phyloP scores from a whole-genome alignment of 2,797 vertebrate species.

The Naso thynnoides region DNA sequence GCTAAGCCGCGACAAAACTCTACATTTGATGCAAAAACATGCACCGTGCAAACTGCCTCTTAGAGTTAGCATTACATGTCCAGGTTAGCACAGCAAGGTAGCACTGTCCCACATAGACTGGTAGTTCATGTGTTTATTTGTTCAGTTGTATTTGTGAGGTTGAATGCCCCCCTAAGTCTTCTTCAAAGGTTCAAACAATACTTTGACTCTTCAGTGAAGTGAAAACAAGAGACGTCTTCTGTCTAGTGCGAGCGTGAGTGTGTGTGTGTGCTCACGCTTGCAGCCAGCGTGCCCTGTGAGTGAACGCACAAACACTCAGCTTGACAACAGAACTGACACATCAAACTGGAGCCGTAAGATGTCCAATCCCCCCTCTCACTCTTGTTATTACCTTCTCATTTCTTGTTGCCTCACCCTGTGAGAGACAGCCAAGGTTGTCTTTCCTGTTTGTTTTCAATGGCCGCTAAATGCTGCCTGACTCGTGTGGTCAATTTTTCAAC shows the following conservation, averaged over 20 bases:
- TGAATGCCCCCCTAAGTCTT: conserved; percentile 52
- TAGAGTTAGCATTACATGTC: too few relatives aligned
- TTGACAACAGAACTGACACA: conserved; percentile 66
- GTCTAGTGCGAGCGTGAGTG: conserved; percentile 21
- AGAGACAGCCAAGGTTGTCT: conserved; percentile 55
- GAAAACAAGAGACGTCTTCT: conserved; percentile 58
- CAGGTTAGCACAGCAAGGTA: too few relatives aligned
- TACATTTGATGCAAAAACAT: too few relatives aligned
- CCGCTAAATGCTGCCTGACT: conserved; percentile 63
- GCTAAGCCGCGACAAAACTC: too few relatives aligned
- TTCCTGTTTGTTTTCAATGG: conserved; percentile 40
- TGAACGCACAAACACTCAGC: conserved; percentile 68
- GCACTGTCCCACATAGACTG: too few relatives aligned
- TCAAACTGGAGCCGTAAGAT: conserved; percentile 58
- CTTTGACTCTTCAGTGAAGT: conserved; percentile 45
- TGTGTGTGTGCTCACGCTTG: not conserved
- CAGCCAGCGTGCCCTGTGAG: conserved; percentile 32
- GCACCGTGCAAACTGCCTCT: too few relatives aligned
- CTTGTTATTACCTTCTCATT: conserved; percentile 57
- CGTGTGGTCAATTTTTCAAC: conserved; percentile 61
- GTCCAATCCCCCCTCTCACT: conserved; percentile 34
- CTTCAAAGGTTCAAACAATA: conserved; percentile 59
- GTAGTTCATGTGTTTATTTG: conserved; percentile 29
- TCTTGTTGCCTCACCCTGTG: conserved; percentile 33
- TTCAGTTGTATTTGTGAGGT: conserved; percentile 19